phyloP scores from a whole-genome alignment of 2,888 invertebrate genomes.

The Sinopyrophorus schimmeli region DNA sequence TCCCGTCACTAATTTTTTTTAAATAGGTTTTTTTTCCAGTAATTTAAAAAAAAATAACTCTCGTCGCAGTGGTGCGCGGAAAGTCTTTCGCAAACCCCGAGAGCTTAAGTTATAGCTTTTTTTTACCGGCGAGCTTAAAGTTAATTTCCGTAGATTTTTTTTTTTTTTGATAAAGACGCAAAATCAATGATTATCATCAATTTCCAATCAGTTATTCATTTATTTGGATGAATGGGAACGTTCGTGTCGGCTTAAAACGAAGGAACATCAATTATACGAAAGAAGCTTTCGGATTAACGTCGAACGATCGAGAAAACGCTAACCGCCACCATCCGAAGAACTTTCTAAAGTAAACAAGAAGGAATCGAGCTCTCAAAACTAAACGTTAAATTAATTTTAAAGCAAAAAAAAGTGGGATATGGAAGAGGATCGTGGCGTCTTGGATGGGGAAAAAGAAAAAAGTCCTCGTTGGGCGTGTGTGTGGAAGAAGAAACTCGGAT shows the following conservation, averaged over 20 bases:
- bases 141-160: constrained; percentile 14
- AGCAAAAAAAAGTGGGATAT: too few relatives aligned
- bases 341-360: constrained; percentile 17
- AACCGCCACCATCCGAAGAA: constrained; percentile 6
- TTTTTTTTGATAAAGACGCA: not conserved
- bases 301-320: constrained; percentile 9
- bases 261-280: constrained; percentile 20
- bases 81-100: too few relatives aligned
- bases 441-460: too few relatives aligned
- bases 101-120: too few relatives aligned
- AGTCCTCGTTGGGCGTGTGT: too few relatives aligned
- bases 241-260: constrained; percentile 12
- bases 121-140: too few relatives aligned
- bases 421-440: too few relatives aligned
- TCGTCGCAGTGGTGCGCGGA: too few relatives aligned
- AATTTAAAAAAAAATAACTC: too few relatives aligned
- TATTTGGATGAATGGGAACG: constrained; percentile 21
- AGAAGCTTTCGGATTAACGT: constrained; percentile 13
- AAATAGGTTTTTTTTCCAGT: too few relatives aligned
- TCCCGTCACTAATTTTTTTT: too few relatives aligned
- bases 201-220: constrained; percentile 22
- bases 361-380: not conserved
- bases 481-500: constrained; percentile 35
- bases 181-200: constrained; percentile 20
- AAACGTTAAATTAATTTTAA: too few relatives aligned